Conservation (phyloP, 1,140 invertebrate species). For the Radopholus similis region DNA sequence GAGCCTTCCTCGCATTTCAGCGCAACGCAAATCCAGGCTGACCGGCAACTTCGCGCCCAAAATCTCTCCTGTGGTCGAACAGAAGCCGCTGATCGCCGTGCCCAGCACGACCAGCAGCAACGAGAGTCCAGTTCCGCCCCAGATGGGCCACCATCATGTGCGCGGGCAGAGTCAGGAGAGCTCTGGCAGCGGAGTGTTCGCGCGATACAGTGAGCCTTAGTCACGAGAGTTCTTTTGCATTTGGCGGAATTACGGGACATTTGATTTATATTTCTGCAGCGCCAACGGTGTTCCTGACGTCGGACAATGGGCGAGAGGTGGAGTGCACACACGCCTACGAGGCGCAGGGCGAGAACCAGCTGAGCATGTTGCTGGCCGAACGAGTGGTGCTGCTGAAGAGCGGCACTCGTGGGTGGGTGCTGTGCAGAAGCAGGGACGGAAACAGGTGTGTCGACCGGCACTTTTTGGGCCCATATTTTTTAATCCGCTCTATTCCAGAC, state of each 20-base stretch:
- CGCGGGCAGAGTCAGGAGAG: slow-evolving; percentile 8
- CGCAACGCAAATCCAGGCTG: background rate
- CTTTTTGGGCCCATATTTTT: background rate
- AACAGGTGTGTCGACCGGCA: background rate
- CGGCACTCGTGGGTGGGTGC: slow-evolving; percentile 18
- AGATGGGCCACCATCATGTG: background rate
- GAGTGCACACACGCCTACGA: slow-evolving; percentile 10
- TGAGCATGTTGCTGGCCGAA: slow-evolving; percentile 9
- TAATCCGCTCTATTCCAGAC: background rate
- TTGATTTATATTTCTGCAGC: background rate
- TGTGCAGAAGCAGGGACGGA: slow-evolving; percentile 15
- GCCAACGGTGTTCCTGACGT: background rate
- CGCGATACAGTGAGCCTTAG: background rate
- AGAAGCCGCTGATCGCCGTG: no score
- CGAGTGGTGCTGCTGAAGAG: slow-evolving; percentile 13
- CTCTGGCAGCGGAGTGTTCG: background rate
- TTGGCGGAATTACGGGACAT: background rate
- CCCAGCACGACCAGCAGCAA: background rate
- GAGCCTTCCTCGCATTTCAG: background rate
- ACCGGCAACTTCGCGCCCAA: background rate
- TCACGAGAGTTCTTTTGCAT: background rate
- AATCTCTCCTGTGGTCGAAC: background rate
- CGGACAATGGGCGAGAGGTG: slow-evolving; percentile 11
- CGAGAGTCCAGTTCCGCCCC: background rate
- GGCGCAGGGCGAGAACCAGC: slow-evolving; percentile 16